Conservation (phyloP, 2,797 vertebrate genomes). For the Podargus strigoides region DNA sequence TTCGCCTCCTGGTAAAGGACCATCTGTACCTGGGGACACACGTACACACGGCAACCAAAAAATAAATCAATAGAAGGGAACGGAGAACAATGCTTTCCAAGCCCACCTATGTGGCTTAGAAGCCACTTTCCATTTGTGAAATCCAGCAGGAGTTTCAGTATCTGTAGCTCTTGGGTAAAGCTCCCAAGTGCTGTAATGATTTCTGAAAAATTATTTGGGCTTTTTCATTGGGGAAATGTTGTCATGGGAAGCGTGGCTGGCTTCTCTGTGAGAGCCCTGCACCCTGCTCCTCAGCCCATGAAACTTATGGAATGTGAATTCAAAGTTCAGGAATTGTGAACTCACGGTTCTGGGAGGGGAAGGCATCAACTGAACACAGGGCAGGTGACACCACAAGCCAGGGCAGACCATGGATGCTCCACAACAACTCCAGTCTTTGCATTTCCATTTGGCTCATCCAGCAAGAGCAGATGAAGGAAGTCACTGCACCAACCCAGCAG, state of each 20-base stretch:
- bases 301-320: conserved; percentile 14
- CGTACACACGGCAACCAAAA: not conserved
- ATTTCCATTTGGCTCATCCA: not conserved
- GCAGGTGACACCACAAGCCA: not conserved
- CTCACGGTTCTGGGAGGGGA: not conserved
- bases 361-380: not conserved
- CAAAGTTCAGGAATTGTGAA: not conserved
- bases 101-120: not conserved
- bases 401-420: not conserved
- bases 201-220: not conserved
- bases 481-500: not conserved
- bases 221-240: not conserved
- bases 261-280: not conserved
- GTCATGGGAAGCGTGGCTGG: not conserved
- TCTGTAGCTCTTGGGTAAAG: not conserved
- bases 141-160: not conserved
- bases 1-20: not conserved
- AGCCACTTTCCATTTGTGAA: not conserved
- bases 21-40: not conserved
- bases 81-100: not conserved
- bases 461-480: not conserved
- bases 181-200: not conserved
- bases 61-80: too few relatives aligned
- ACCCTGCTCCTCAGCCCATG: not conserved
- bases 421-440: not conserved